Evolutionary conservation across 2,797 vertebrate genomes (phyloP), one percentile per base, ranked within the genome.

Genomic region (Parotocinclus haroldoi): DNA sequence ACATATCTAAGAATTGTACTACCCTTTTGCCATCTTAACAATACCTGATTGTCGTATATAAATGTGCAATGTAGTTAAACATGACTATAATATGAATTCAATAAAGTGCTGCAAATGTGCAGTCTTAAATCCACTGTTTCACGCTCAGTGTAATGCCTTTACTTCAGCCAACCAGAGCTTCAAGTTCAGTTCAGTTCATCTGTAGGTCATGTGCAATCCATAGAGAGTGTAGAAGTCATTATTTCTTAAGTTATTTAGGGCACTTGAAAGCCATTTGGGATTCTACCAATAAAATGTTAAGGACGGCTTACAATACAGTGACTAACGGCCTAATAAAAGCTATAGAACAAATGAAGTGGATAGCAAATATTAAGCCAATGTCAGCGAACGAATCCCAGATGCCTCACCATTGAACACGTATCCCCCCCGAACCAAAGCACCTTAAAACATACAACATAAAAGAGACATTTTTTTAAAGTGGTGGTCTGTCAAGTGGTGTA

Each of bases 271-370:
- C 18, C 48, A 12, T 51, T 49, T 36, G 27, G 49, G 53, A 36
- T 73, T 56, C 51, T 14, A 62, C 40, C 1, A 17, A 63, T 62
- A 36, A 16, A 12, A 40, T 17, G 8, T 13, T 37, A 9, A 39
- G 48, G 18, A 50, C 4, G 17, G 14, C 1, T 2, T 11, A 12
- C 14, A 14, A 8, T 7, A 9, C 14, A 14, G 13, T 16, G n/a
- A 9, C 14, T 50, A 50, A 14, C 14, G 39, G 14, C 49, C 7
- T 37, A 52, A 52, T 13, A 42, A 53, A 62, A 19, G 9, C 6
- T n/a, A 50, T 14, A 1, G 6, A 50, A 46, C 45, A 17, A 13
- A 51, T 51, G 50, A 51, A 48, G 18, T 62, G 5, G 59, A 62
- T 18, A 16, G 59, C 48, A 50, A 40, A 39, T 0, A 11, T 8